Conservation (phyloP, 2,797 vertebrate genomes). For the Pantherophis alleghaniensis region DNA sequence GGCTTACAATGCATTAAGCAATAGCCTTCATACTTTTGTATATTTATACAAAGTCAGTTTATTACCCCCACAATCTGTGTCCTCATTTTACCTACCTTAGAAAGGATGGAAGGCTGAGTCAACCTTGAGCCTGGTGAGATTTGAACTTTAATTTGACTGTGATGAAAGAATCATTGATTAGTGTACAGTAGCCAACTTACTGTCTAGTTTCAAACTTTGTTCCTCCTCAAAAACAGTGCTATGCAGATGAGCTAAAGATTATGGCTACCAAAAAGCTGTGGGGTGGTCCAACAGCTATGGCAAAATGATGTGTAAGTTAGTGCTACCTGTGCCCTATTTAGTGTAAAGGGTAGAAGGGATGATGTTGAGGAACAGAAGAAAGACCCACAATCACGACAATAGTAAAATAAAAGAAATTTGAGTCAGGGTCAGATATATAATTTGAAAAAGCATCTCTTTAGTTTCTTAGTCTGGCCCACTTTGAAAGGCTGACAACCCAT, state of each 20-base stretch:
- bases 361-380: background rate
- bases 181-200: background rate
- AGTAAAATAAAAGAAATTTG: background rate
- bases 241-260: background rate
- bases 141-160: background rate
- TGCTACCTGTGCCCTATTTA: background rate
- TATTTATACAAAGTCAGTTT: too few species aligned
- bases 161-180: background rate
- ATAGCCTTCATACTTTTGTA: too few species aligned
- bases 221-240: background rate
- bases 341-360: background rate
- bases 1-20: too few species aligned
- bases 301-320: background rate
- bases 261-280: background rate
- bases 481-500: background rate
- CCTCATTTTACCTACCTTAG: too few species aligned
- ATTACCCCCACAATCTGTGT: too few species aligned
- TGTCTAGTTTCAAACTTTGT: background rate
- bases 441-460: background rate
- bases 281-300: background rate
- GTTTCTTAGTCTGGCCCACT: background rate
- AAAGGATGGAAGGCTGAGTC: too few species aligned
- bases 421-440: background rate
- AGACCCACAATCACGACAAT: background rate
- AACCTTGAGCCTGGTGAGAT: too few species aligned